Conservation (phyloP, 2,113 vertebrate species). For the Eonycteris spelaea region DNA sequence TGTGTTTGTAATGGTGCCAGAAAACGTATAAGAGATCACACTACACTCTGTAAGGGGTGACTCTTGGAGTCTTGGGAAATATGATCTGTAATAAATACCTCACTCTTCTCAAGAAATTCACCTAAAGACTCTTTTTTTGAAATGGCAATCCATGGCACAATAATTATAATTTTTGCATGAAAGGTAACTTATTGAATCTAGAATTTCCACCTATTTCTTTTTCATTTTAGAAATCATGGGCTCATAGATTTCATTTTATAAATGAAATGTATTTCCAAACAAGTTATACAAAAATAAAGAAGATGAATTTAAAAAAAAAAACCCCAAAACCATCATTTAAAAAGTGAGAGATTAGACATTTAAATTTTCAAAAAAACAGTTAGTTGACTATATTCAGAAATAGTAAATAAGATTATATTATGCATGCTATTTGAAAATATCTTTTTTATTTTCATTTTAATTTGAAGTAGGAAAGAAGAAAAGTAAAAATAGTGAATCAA, state of each 20-base stretch:
- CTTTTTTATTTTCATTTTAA: background rate
- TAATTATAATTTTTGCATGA: background rate
- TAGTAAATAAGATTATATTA: background rate
- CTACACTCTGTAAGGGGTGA: background rate
- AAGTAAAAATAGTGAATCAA: background rate
- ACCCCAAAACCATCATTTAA: no score
- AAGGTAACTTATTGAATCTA: background rate
- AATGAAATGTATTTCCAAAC: background rate
- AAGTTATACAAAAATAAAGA: background rate
- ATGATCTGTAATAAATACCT: background rate
- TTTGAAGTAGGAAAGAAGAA: background rate
- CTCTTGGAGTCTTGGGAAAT: background rate
- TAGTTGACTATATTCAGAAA: background rate
- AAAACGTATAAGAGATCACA: background rate
- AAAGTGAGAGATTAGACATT: background rate
- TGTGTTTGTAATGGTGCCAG: background rate
- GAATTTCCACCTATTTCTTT: background rate
- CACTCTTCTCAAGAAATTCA: background rate
- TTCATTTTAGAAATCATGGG: background rate
- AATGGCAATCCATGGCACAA: no score
- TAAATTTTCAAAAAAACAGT: background rate
- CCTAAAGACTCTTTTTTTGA: background rate
- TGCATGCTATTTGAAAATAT: background rate
- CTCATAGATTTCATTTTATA: background rate
- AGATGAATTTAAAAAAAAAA: background rate